These are phyloP conservation scores for Dicyrtomina minuta DNA, from an alignment of 2,888 invertebrate genomes.

Conservation along the genomic window DNA sequence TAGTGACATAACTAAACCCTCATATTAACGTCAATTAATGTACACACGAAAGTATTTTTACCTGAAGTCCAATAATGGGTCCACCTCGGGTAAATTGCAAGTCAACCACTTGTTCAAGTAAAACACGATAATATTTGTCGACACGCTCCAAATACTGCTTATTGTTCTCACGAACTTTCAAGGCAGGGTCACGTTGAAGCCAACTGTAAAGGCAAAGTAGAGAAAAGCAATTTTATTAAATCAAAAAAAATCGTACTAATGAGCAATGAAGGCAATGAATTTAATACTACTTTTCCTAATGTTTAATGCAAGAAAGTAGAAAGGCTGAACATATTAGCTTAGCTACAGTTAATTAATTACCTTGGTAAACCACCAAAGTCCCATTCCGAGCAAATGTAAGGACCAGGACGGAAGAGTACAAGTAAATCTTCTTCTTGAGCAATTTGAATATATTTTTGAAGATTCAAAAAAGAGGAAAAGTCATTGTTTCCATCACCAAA, in stretches of 20 bases:
- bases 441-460: conserved; percentile 57
- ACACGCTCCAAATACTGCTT: conserved; percentile 57
- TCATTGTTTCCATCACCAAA: conserved; percentile 56
- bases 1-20: too few relatives aligned
- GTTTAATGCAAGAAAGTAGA: too few relatives aligned
- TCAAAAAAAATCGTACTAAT: background rate
- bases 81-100: conserved; percentile 60
- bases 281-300: background rate
- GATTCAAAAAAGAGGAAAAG: conserved; percentile 55
- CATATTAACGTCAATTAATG: too few relatives aligned
- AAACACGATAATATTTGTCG: conserved; percentile 57
- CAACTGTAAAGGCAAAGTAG: conserved; percentile 57
- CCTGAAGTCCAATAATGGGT: conserved; percentile 60
- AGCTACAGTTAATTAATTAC: conserved; percentile 35
- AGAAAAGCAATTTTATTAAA: background rate
- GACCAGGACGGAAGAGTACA: conserved; percentile 61
- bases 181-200: conserved; percentile 60
- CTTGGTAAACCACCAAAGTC: conserved; percentile 59
- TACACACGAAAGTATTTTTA: conserved; percentile 35
- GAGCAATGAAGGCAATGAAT: background rate
- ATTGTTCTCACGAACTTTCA: conserved; percentile 60
- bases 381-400: conserved; percentile 64
- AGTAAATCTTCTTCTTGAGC: conserved; percentile 60
- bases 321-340: too few relatives aligned
- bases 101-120: conserved; percentile 58